Base-by-base conservation (phyloP, 1,140 invertebrate species). In the Leptopilina clavipes region DNA sequence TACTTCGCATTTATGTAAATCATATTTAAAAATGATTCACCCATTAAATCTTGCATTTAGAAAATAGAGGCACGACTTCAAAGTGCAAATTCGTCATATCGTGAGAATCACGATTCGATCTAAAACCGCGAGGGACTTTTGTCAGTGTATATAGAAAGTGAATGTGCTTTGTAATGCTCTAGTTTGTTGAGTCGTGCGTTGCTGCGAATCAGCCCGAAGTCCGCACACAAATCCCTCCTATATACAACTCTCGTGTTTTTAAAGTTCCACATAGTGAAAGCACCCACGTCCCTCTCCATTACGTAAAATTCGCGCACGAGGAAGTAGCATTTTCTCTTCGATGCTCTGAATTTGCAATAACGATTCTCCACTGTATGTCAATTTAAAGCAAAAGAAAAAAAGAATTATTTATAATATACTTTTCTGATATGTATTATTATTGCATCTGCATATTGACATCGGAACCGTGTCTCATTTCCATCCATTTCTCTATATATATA, bases 231-330 rank as follows among this genome's bases (percentile, higher is more conserved):
- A 65, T 65, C 59, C 59, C 25, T n/a, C 1, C 19, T 52, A 59
- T 31, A 31, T 31, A 31, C 6, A 40, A 40, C 37, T 31, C 25
- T 65, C 59, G 25, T 31, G 25, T 25, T 37, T n/a, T 31, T 2
- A 65, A 65, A 22, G 25, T 31, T 22, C 25, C 22, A 31, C 25
- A 54, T 19, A 65, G 59, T 65, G 59, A 65, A 65, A 65, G 59
- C 59, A 65, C 59, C 22, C 22, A 65, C 59, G 25, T 65, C 19
- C 19, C 12, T 65, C 22, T 56, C 22, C 70, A 72, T 80, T 80
- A 80, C 79, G 79, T 80, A 80, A 77, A 77, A 76, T 80, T 77
- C 59, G 79, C 79, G 73, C 79, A 75, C 79, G 73, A 76, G 75
- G 74, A 59, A 79, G 59, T 31, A 65, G 59, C 59, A 65, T 65